These are phyloP conservation scores for Terebella lapidaria DNA, from an alignment of 2,888 invertebrate genomes.

Conservation along the genomic window DNA sequence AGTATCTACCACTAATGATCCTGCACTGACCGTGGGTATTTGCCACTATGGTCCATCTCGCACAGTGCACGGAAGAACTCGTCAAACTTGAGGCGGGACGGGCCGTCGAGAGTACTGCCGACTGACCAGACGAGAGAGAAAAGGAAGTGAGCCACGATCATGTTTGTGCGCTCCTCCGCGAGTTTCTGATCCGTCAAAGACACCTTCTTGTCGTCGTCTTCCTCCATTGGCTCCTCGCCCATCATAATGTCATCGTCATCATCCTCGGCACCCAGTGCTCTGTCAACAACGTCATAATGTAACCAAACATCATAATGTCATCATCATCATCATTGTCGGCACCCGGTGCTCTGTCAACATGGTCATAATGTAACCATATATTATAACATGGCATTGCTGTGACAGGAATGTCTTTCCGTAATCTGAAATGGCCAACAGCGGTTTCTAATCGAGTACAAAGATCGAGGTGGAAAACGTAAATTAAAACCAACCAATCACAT, in stretches of 20 bases:
- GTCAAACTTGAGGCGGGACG: constrained; percentile 48
- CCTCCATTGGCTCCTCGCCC: constrained; percentile 31
- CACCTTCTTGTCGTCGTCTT: constrained; percentile 14
- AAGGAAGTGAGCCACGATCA: constrained; percentile 48
- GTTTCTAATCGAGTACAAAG: too few species aligned
- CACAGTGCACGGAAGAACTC: constrained; percentile 45
- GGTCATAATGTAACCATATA: too few species aligned
- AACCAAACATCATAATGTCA: constrained; percentile 1
- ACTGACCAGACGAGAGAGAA: constrained; percentile 52
- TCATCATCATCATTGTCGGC: too few species aligned
- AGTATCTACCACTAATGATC: too few species aligned
- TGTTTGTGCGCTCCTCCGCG: constrained; percentile 45
- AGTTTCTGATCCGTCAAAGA: constrained; percentile 41
- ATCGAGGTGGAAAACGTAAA: too few species aligned
- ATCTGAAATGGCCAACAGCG: too few species aligned
- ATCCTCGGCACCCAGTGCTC: constrained; percentile 39
- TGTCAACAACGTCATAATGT: constrained; percentile 17
- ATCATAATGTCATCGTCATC: constrained; percentile 42
- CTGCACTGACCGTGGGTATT: constrained; percentile 50
- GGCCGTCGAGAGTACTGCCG: constrained; percentile 43
- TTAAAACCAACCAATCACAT: too few species aligned
- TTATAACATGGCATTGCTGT: too few species aligned
- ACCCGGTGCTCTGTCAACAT: too few species aligned
- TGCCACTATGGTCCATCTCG: constrained; percentile 46
- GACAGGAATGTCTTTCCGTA: too few species aligned